Evolutionary conservation across 2,888 invertebrate species (phyloP).

Genomic region (Andrena bucephala): DNA sequence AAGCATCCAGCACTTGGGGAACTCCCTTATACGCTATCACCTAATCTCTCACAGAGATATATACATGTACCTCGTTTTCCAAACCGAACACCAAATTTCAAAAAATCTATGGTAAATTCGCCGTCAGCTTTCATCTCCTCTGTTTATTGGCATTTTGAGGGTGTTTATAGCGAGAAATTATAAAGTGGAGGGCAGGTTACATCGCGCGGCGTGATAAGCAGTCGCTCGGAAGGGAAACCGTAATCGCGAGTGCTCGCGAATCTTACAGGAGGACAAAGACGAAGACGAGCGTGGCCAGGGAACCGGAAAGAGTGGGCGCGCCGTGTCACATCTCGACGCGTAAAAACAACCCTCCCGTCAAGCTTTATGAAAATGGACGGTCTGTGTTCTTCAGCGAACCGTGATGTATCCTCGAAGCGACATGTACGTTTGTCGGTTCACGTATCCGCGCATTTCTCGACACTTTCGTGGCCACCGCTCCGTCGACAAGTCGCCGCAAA

Average conservation of each 20-base stretch:
- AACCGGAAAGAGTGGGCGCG: conserved; percentile 49
- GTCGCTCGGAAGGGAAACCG: conserved; percentile 30
- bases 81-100: no score
- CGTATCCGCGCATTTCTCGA: conserved; percentile 11
- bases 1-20: no score
- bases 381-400: conserved; percentile 63
- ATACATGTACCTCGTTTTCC: no score
- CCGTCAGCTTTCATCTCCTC: background rate
- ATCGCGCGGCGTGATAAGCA: conserved; percentile 17
- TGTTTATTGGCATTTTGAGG: background rate
- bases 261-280: conserved; percentile 34
- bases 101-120: background rate
- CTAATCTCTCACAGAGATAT: no score
- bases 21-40: no score
- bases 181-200: background rate
- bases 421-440: conserved; percentile 10
- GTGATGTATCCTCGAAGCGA: conserved; percentile 41
- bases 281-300: conserved; percentile 39
- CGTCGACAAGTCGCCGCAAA: conserved; percentile 60
- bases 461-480: conserved; percentile 29
- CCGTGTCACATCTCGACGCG: conserved; percentile 22
- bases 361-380: conserved; percentile 76
- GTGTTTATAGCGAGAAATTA: conserved; percentile 12
- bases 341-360: conserved; percentile 66
- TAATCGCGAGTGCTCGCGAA: conserved; percentile 39